Percentiles rank a stretch among this genome's conserved stretches.
Evolutionary conservation across 2,888 invertebrate species (phyloP).

Genomic region (Eugnorisma glareosa): DNA sequence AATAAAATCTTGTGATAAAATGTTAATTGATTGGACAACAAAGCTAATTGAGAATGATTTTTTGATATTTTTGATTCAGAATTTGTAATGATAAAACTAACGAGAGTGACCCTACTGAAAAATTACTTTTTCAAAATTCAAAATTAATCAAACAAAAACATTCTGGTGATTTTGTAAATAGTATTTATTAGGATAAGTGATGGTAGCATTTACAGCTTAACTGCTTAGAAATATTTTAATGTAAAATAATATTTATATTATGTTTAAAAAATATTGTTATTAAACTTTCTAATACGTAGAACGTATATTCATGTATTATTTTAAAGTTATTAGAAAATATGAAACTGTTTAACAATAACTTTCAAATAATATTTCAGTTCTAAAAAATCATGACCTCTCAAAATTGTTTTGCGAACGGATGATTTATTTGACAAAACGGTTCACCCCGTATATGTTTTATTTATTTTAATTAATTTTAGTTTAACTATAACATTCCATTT

Average conservation of each 20-base stretch:
- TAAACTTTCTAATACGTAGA: conserved; percentile 84
- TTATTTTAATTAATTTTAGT: conserved; percentile 78
- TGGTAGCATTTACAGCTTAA: conserved; percentile 88
- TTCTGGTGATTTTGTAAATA: conserved; percentile 90
- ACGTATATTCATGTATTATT: conserved; percentile 76
- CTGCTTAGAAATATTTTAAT: conserved; percentile 88
- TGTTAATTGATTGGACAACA: conserved; percentile 30
- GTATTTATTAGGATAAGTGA: conserved; percentile 89
- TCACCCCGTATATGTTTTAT: conserved; percentile 67
- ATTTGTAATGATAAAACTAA: conserved; percentile 31
- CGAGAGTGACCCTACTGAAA: conserved; percentile 53
- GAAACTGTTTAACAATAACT: conserved; percentile 46
- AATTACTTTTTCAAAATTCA: conserved; percentile 59
- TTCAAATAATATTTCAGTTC: conserved; percentile 67
- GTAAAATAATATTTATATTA: conserved; percentile 90
- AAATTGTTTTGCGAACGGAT: conserved; percentile 54
- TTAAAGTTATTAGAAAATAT: conserved; percentile 64
- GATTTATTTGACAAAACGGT: conserved; percentile 63
- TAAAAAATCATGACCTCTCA: conserved; percentile 63
- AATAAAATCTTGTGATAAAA: conserved; percentile 52
- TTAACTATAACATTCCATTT: conserved; percentile 78
- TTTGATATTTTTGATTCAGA: conserved; percentile 27
- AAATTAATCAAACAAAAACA: conserved; percentile 71
- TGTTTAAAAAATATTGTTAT: conserved; percentile 88
- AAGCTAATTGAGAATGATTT: conserved; percentile 17